These are phyloP conservation scores for Poecilobothrus nobilitatus DNA, from an alignment of 2,888 invertebrate species.

Conservation along the genomic window DNA sequence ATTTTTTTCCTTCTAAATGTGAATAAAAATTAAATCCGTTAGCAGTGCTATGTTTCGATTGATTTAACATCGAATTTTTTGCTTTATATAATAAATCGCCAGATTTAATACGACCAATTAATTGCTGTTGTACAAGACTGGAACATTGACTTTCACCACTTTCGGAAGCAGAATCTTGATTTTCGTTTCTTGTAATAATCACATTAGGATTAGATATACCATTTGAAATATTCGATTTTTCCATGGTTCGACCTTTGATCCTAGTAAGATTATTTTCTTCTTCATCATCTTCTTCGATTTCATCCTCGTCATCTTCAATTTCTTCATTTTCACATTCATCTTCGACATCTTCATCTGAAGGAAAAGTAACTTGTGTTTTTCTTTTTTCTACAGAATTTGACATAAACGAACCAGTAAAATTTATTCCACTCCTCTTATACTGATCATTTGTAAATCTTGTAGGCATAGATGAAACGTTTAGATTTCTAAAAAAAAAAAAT, in stretches of 20 bases:
- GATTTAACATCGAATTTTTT: conserved; percentile 19
- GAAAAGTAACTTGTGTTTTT: neutral
- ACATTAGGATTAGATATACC: neutral
- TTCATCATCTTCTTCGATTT: conserved; percentile 21
- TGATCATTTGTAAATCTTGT: conserved; percentile 16
- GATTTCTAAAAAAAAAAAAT: conserved; percentile 18
- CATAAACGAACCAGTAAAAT: neutral
- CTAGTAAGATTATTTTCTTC: conserved; percentile 19
- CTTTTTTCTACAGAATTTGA: neutral
- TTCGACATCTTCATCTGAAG: conserved; percentile 2
- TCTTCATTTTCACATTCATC: conserved; percentile 23
- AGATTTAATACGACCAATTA: conserved; percentile 23
- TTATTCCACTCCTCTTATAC: neutral
- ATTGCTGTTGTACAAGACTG: conserved; percentile 20
- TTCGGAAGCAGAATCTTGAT: conserved; percentile 29
- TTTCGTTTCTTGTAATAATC: conserved; percentile 15
- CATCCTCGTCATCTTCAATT: conserved; percentile 18
- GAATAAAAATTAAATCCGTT: conserved; percentile 37
- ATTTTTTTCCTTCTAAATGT: conserved; percentile 41
- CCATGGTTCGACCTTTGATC: conserved; percentile 20
- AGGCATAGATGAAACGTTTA: conserved; percentile 32
- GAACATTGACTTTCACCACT: conserved; percentile 29
- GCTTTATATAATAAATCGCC: conserved; percentile 23
- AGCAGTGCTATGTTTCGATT: conserved; percentile 29
- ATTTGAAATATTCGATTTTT: conserved; percentile 15